Percentiles rank a stretch among this genome's conserved stretches.
Conservation (phyloP, 2,797 vertebrate species). For the Chelon labrosus region DNA sequence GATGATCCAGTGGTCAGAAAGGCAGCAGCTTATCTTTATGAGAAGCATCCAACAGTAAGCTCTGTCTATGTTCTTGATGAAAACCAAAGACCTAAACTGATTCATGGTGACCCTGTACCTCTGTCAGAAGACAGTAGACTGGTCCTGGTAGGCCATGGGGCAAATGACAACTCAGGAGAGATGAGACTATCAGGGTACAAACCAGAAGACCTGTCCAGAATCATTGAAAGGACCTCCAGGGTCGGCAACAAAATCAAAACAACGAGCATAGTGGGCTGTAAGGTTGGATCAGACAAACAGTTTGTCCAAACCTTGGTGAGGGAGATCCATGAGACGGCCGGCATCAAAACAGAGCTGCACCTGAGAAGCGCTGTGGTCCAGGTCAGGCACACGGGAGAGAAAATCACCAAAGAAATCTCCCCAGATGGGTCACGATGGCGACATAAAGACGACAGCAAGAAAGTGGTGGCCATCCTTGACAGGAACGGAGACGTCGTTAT, state of each 20-base stretch:
- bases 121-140: conserved; percentile 66
- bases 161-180: conserved; percentile 8
- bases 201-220: conserved; percentile 31
- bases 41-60: conserved; percentile 47
- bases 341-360: conserved; percentile 62
- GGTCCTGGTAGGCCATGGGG: conserved; percentile 61
- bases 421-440: conserved; percentile 23
- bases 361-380: conserved; percentile 30
- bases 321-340: conserved; percentile 20
- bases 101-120: conserved; percentile 19
- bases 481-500: conserved; percentile 20
- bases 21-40: conserved; percentile 46
- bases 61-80: conserved; percentile 57
- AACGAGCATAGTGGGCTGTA: conserved; percentile 56
- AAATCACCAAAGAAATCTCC: conserved; percentile 46
- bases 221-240: conserved; percentile 35
- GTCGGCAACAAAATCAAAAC: conserved; percentile 55
- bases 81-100: conserved; percentile 43
- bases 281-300: conserved; percentile 45
- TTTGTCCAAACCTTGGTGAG: conserved; percentile 47
- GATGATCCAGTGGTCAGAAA: conserved; percentile 37
- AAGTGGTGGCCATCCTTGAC: conserved; percentile 44
- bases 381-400: conserved; percentile 53
- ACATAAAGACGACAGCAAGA: conserved; percentile 55
- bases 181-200: conserved; percentile 37